phyloP scores from a whole-genome alignment of 2,113 vertebrate genomes.

The Acrocephalus kingi region DNA sequence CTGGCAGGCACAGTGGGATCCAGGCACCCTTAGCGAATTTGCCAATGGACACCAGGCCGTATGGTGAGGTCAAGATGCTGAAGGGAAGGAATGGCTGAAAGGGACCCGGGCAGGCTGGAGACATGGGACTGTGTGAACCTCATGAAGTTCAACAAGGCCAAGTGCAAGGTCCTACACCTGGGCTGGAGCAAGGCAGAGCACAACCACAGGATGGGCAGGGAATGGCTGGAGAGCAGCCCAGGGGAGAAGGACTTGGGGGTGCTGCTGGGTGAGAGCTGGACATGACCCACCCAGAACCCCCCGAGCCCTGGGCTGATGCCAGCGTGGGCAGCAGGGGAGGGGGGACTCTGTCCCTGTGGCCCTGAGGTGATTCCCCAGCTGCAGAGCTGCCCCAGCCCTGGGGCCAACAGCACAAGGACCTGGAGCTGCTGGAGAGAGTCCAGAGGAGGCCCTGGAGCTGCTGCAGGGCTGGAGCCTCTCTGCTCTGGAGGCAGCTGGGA shows the following conservation, averaged over 20 bases:
- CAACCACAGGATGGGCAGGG: neutral
- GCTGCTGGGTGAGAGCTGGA: neutral
- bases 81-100: neutral
- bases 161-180: neutral
- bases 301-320: neutral
- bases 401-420: neutral
- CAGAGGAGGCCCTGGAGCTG: neutral
- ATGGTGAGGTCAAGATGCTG: neutral
- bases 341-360: neutral
- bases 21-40: neutral
- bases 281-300: neutral
- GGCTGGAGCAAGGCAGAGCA: neutral
- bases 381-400: neutral
- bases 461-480: neutral
- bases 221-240: neutral
- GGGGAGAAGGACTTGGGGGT: neutral
- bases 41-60: neutral
- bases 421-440: neutral
- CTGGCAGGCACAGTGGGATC: neutral
- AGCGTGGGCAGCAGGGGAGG: neutral
- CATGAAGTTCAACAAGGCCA: neutral
- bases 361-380: neutral
- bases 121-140: neutral
- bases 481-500: neutral
- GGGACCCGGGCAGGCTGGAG: neutral